Percentiles rank a stretch among this genome's conserved stretches.
These are phyloP conservation scores for Limanda limanda DNA, from an alignment of 2,113 vertebrate species.

Conservation along the genomic window DNA sequence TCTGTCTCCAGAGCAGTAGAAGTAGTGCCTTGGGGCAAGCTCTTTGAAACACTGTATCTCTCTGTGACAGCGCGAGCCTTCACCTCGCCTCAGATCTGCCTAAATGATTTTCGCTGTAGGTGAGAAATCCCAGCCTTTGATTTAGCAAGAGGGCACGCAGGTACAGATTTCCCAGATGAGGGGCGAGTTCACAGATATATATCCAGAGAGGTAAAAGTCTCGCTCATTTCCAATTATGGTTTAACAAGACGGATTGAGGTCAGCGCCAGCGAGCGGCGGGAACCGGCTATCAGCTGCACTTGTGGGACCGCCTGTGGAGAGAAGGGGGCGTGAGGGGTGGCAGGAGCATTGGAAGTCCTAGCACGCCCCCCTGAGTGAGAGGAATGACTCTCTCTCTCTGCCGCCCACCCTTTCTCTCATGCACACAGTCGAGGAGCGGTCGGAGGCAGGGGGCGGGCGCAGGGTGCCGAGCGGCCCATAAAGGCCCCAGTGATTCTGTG, in stretches of 20 bases:
- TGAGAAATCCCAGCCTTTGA: conserved; percentile 76
- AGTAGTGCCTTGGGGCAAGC: conserved; percentile 57
- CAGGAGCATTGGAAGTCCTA: conserved; percentile 67
- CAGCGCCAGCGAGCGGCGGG: conserved; percentile 59
- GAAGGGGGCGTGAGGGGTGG: conserved; percentile 38
- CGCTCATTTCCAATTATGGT: conserved; percentile 78
- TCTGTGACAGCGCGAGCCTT: conserved; percentile 52
- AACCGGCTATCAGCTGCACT: conserved; percentile 55
- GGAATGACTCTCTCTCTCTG: conserved; percentile 53
- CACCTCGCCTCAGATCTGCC: conserved; percentile 64
- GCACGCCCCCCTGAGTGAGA: conserved; percentile 76
- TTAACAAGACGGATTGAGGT: conserved; percentile 80
- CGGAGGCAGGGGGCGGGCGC: conserved; percentile 50
- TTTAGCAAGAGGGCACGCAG: conserved; percentile 64
- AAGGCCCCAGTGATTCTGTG: conserved; percentile 75
- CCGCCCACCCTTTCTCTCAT: conserved; percentile 50
- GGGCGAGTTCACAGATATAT: conserved; percentile 70
- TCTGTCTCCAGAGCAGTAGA: conserved; percentile 49
- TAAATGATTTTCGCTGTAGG: conserved; percentile 71
- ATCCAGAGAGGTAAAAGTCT: conserved; percentile 70
- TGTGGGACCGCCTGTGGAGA: conserved; percentile 43
- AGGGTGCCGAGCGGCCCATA: conserved; percentile 72
- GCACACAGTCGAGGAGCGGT: conserved; percentile 50
- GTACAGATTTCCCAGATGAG: conserved; percentile 72
- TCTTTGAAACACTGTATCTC: conserved; percentile 68